Conservation (phyloP, 2,113 vertebrate genomes). For the Coreoperca whiteheadi region DNA sequence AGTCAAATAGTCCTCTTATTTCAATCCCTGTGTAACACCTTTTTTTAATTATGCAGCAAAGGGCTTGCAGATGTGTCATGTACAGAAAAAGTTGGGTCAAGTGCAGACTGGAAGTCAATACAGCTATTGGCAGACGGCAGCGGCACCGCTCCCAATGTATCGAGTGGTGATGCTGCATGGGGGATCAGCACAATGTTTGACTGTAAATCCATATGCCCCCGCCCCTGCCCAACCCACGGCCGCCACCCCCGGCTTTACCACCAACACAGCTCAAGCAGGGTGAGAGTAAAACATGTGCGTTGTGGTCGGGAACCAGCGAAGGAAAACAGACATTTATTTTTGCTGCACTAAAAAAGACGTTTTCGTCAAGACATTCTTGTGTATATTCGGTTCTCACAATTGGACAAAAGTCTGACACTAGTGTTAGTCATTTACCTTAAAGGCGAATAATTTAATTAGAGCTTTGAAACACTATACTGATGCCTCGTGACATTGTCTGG, state of each 20-base stretch:
- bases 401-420: constrained; percentile 3
- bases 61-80: constrained; percentile 64
- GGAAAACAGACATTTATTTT: not conserved
- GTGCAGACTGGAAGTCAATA: constrained; percentile 68
- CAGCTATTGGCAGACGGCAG: constrained; percentile 53
- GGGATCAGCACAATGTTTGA: constrained; percentile 78
- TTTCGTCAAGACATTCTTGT: not conserved
- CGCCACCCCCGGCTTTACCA: not conserved
- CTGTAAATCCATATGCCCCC: constrained; percentile 76
- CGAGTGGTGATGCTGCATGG: constrained; percentile 33
- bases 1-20: not conserved
- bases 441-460: constrained; percentile 35
- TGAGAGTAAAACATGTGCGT: not conserved
- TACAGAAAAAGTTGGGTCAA: constrained; percentile 72
- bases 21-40: not conserved
- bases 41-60: constrained; percentile 39
- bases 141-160: constrained; percentile 53
- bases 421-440: constrained; percentile 26
- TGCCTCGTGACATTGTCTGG: not conserved
- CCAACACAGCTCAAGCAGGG: constrained; percentile 9
- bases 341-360: not conserved
- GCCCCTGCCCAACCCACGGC: too few species aligned
- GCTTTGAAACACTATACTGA: not conserved
- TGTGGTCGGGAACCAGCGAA: not conserved
- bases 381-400: not conserved